Evolutionary conservation across 1,140 invertebrate genomes (phyloP).

Genomic region (Drosophila sp.): DNA sequence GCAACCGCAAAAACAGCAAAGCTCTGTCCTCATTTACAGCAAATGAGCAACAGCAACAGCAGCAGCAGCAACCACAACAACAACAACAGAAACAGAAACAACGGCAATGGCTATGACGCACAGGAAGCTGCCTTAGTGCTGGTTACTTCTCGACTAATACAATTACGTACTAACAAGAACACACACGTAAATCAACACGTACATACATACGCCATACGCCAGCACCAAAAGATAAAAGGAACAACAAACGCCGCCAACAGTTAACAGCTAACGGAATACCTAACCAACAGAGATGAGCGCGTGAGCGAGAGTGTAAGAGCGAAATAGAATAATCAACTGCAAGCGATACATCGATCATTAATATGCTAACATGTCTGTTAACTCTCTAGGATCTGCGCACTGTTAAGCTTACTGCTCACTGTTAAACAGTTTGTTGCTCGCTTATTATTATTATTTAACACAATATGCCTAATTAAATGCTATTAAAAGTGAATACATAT

Average conservation of each 20-base stretch:
- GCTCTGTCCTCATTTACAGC: constrained; percentile 54
- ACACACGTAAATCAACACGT: constrained; percentile 5
- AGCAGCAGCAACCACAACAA: constrained; percentile 47
- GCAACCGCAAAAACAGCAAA: constrained; percentile 72
- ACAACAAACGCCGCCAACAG: constrained; percentile 15
- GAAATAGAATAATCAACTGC: no score
- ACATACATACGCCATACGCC: neutral
- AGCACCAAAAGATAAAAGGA: constrained; percentile 53
- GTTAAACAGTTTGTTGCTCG: no score
- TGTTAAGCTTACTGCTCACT: no score
- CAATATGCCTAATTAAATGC: no score
- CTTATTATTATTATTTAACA: no score
- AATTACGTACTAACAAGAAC: constrained; percentile 56
- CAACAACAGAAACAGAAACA: constrained; percentile 37
- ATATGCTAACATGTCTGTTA: neutral
- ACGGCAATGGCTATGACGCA: constrained; percentile 46
- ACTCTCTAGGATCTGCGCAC: no score
- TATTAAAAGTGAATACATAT: no score
- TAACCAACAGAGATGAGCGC: constrained; percentile 27
- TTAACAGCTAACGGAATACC: constrained; percentile 2
- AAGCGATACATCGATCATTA: neutral
- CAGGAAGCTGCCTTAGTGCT: constrained; percentile 66
- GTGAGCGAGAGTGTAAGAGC: no score
- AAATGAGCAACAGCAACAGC: constrained; percentile 56
- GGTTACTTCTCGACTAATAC: constrained; percentile 71